Evolutionary conservation across 2,797 vertebrate genomes (phyloP), one percentile per base, ranked within the genome.

Genomic region (Peromyscus eremicus): DNA sequence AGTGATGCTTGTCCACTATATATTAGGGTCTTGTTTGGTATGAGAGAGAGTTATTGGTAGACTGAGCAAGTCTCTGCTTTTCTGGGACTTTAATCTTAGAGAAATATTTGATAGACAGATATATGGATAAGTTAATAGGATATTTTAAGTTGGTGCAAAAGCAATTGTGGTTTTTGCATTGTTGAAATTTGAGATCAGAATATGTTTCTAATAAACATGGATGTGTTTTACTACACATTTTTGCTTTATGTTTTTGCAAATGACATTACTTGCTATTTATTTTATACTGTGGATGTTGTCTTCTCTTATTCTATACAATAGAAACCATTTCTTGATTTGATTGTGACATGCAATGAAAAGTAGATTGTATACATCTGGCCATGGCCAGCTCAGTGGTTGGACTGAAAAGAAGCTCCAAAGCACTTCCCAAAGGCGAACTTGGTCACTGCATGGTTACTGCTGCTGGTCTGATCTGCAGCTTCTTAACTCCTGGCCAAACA

Each of bases 81-180:
- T 34, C 16, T 75, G 62, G 64, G 89, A 23, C 62, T 71, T 17
- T 84, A 49, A 62, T 97, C 73, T 70, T 94, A 70, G 62, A 89
- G 81, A 97, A 95, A n/a, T 82, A 80, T 17, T 46, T 46, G 77
- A 43, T 71, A 70, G 87, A 23, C 43, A 83, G 84, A 43, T 87
- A 81, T 60, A 27, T 92, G 64, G 43, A 62, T 91, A 62, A 49
- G 17, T 95, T 86, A 75, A 75, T 46, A 85, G n/a, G 14, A 1
- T 89, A 84, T n/a, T 89, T 91, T 75, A 88, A 91, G 92, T 71
- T 71, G 34, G 34, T 87, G 13, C 7, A 55, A 52, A 71, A 71
- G 7, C 55, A 55, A 71, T 37, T 71, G n/a, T 60, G 46, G 46
- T 43, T 86, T 71, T 87, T 87, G 34, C 23, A 87, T 37, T 52